These are phyloP conservation scores for Pachymerium ferrugineum DNA, from an alignment of 2,888 invertebrate species.

Conservation along the genomic window DNA sequence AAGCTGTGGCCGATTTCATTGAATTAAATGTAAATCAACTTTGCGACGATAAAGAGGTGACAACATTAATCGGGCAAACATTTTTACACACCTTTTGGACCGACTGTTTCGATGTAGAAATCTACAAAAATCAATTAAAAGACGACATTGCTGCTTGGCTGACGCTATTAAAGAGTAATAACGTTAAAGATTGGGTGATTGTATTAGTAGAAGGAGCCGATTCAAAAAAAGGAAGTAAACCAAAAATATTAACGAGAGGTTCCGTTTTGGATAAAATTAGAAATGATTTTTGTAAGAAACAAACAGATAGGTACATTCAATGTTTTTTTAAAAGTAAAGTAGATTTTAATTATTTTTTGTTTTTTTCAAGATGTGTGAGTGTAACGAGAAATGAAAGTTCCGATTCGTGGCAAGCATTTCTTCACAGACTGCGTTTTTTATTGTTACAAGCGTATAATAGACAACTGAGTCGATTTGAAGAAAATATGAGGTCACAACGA, in stretches of 20 bases:
- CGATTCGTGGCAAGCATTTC: slow-evolving; percentile 82
- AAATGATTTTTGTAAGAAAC: slow-evolving; percentile 86
- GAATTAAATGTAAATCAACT: slow-evolving; percentile 54
- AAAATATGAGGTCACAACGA: slow-evolving; percentile 53
- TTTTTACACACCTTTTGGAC: slow-evolving; percentile 93
- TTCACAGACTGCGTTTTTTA: slow-evolving; percentile 74
- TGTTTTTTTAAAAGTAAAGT: no score
- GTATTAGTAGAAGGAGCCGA: slow-evolving; percentile 88
- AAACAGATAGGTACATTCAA: slow-evolving; percentile 59
- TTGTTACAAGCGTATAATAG: slow-evolving; percentile 80
- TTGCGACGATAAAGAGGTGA: slow-evolving; percentile 59
- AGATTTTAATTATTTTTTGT: neutral
- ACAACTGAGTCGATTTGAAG: slow-evolving; percentile 59
- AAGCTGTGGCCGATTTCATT: slow-evolving; percentile 64
- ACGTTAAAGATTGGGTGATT: slow-evolving; percentile 83
- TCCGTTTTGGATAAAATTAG: slow-evolving; percentile 92
- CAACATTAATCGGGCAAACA: slow-evolving; percentile 76
- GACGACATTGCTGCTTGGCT: slow-evolving; percentile 88
- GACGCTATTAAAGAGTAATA: slow-evolving; percentile 65
- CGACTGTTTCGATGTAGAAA: slow-evolving; percentile 87
- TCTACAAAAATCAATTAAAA: slow-evolving; percentile 77
- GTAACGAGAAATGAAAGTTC: slow-evolving; percentile 64
- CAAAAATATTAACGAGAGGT: slow-evolving; percentile 82
- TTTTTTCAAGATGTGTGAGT: neutral
- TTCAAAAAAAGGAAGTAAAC: slow-evolving; percentile 67